Evolutionary conservation across 2,113 vertebrate genomes (phyloP).

Genomic region (Chloebia gouldiae): DNA sequence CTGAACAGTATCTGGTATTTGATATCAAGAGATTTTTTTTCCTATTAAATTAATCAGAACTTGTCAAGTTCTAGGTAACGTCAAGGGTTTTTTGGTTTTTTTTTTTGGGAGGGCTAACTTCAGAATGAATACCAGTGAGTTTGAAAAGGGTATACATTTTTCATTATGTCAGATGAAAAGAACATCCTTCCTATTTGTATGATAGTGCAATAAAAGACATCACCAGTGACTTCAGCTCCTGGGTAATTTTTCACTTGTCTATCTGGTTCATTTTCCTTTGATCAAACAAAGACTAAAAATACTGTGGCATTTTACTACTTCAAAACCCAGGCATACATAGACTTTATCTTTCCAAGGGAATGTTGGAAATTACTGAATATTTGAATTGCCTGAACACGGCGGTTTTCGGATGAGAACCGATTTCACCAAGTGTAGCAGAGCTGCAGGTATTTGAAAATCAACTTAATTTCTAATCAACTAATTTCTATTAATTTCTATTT

Average conservation of each 20-base stretch:
- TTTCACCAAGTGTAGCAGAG: accelerated
- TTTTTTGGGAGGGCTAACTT: not conserved
- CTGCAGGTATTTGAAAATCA: not conserved
- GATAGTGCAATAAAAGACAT: conserved; percentile 48
- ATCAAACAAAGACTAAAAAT: conserved; percentile 65
- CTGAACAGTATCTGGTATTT: conserved; percentile 5
- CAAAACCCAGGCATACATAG: not conserved
- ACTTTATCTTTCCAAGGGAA: conserved; percentile 5
- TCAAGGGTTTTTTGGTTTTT: not conserved
- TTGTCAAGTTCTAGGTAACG: conserved; percentile 8
- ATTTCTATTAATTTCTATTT: no score
- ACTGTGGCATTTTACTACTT: conserved; percentile 58
- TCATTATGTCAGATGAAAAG: conserved; percentile 69
- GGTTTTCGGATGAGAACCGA: not conserved
- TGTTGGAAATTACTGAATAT: not conserved
- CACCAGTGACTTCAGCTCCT: conserved; percentile 57
- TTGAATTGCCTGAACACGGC: not conserved
- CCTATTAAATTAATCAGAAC: conserved; percentile 59
- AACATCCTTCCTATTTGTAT: conserved; percentile 64
- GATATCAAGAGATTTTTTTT: conserved; percentile 42
- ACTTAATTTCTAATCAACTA: not conserved
- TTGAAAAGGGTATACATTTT: conserved; percentile 67
- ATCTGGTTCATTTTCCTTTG: conserved; percentile 58
- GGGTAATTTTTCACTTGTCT: conserved; percentile 64
- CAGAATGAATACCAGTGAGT: conserved; percentile 41